Evolutionary conservation across 2,113 vertebrate species (phyloP).

Genomic region (Oreamnos americanus): DNA sequence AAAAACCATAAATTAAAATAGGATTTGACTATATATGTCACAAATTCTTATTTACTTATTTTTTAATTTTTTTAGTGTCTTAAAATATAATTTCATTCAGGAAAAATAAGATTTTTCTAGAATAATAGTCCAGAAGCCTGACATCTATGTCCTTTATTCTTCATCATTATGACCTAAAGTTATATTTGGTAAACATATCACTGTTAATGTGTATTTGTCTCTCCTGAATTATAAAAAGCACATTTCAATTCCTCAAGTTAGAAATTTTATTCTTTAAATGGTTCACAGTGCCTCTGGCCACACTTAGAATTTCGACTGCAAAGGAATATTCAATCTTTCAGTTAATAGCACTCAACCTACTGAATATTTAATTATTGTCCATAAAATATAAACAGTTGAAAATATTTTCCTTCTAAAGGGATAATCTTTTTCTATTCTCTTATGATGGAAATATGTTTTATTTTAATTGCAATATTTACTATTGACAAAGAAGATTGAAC

Average conservation of each 20-base stretch:
- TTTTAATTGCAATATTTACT: slow-evolving; percentile 11
- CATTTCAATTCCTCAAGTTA: neutral
- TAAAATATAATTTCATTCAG: neutral
- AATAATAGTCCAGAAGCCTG: neutral
- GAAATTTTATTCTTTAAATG: slow-evolving; percentile 17
- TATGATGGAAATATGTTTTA: neutral
- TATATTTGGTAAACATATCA: neutral
- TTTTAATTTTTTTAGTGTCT: neutral
- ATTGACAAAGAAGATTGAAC: neutral
- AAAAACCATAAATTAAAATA: neutral
- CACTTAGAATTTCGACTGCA: slow-evolving; percentile 16
- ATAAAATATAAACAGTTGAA: slow-evolving; percentile 18
- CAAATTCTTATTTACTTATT: neutral
- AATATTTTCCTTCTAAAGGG: neutral
- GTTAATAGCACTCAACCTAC: neutral
- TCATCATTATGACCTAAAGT: neutral
- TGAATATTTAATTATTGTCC: slow-evolving; percentile 51
- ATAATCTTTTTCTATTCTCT: neutral
- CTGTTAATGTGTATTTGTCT: neutral
- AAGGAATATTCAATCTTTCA: neutral
- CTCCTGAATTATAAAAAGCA: slow-evolving; percentile 5
- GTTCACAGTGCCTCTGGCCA: neutral
- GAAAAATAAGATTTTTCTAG: neutral
- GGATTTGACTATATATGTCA: neutral
- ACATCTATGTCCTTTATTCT: neutral